Evolutionary conservation across 1,140 invertebrate genomes (phyloP).

Genomic region (Cepaea nemoralis): DNA sequence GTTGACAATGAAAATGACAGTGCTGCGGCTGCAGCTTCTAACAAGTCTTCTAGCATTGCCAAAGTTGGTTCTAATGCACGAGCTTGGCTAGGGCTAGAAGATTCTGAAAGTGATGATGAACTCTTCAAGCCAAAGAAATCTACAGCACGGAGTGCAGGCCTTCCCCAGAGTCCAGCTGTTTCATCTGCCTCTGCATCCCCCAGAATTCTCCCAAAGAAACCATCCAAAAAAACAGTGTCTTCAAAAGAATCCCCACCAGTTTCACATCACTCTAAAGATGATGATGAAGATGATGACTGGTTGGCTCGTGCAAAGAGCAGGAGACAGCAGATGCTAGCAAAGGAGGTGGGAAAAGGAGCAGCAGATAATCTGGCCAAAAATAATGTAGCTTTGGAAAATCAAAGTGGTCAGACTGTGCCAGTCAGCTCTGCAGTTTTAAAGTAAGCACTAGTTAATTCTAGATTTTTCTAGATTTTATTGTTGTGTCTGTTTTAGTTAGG

Average conservation of each 20-base stretch:
- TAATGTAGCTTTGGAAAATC: background rate
- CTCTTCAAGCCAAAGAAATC: slow-evolving; percentile 46
- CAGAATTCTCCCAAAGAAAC: slow-evolving; percentile 22
- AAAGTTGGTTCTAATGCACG: slow-evolving; percentile 39
- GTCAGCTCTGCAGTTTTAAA: background rate
- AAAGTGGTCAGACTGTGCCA: background rate
- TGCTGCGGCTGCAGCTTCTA: background rate
- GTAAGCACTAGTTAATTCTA: background rate
- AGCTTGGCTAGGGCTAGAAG: slow-evolving; percentile 57
- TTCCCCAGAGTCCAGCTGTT: slow-evolving; percentile 37
- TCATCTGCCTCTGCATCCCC: slow-evolving; percentile 32
- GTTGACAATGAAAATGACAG: background rate
- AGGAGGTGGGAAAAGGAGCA: slow-evolving; percentile 20
- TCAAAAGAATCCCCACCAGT: background rate
- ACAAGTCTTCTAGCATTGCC: background rate
- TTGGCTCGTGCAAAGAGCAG: slow-evolving; percentile 38
- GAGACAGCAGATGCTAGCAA: slow-evolving; percentile 39
- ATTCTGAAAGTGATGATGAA: slow-evolving; percentile 55
- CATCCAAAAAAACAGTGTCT: slow-evolving; percentile 22
- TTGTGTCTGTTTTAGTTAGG: too few species aligned
- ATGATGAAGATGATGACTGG: slow-evolving; percentile 44
- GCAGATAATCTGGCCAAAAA: background rate
- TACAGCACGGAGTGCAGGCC: slow-evolving; percentile 26
- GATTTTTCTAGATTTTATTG: too few species aligned
- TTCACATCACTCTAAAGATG: slow-evolving; percentile 18